Evolutionary conservation across 2,888 invertebrate species (phyloP).

Genomic region (Ligdia adustata): DNA sequence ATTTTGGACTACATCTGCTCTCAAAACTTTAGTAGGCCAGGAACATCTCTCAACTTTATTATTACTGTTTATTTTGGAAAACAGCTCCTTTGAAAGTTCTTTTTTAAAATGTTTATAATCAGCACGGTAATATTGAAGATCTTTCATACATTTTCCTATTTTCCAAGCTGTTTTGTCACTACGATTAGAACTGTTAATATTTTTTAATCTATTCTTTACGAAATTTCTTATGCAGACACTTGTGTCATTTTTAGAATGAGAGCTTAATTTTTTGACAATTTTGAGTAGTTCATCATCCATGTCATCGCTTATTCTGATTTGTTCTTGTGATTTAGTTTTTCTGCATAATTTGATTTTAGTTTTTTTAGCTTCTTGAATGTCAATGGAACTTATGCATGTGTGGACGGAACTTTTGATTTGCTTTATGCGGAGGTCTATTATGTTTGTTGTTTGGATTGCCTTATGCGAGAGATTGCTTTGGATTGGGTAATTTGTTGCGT

Average conservation of each 20-base stretch:
- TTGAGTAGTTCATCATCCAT: conserved; percentile 42
- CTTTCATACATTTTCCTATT: conserved; percentile 22
- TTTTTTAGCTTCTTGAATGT: conserved; percentile 15
- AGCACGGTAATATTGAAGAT: conserved; percentile 24
- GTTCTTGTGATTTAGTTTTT: conserved; percentile 53
- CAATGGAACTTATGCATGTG: conserved; percentile 46
- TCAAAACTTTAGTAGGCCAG: conserved; percentile 22
- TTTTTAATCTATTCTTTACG: conserved; percentile 33
- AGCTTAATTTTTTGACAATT: conserved; percentile 42
- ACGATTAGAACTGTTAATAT: conserved; percentile 21
- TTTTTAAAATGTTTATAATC: conserved; percentile 25
- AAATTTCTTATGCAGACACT: conserved; percentile 33
- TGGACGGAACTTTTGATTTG: conserved; percentile 43
- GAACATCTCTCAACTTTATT: conserved; percentile 18
- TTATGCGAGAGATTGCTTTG: conserved; percentile 25
- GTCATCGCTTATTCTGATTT: conserved; percentile 38
- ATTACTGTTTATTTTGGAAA: conserved; percentile 29
- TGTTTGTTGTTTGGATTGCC: conserved; percentile 39
- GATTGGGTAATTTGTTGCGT: background rate
- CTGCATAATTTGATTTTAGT: conserved; percentile 31
- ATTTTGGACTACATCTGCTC: conserved; percentile 28
- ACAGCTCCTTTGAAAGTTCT: conserved; percentile 27
- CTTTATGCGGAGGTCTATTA: conserved; percentile 25
- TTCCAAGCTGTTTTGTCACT: conserved; percentile 22
- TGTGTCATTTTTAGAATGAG: conserved; percentile 30